Conservation (phyloP, 2,888 invertebrate genomes). For the Mesorhabditis belari region DNA sequence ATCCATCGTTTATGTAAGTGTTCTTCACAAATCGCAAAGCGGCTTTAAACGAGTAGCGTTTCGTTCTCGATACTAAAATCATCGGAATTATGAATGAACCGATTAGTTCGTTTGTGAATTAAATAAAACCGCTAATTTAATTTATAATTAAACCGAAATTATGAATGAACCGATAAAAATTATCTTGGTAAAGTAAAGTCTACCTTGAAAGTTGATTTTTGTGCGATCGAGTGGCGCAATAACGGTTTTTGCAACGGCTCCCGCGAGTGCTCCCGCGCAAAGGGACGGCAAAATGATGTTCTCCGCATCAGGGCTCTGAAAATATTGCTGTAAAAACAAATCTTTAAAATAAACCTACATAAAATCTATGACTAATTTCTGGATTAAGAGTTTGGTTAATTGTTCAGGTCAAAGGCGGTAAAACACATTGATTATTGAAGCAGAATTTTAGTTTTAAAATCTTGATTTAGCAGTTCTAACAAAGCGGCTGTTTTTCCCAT, state of each 20-base stretch:
- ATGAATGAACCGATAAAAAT: neutral
- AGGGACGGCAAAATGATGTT: constrained; percentile 68
- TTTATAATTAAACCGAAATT: constrained; percentile 1
- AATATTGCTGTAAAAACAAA: no score
- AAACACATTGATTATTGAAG: no score
- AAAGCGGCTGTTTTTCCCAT: no score
- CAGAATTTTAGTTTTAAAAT: no score
- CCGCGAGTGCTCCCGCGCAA: constrained; percentile 83
- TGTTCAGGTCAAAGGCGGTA: no score
- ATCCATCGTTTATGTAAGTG: constrained; percentile 72
- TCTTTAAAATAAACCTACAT: no score
- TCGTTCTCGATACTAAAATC: constrained; percentile 52
- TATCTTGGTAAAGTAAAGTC: neutral
- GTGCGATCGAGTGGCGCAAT: constrained; percentile 95
- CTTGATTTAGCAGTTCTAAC: no score
- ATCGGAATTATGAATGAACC: neutral
- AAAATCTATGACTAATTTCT: no score
- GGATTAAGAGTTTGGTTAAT: no score
- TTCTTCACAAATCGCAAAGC: constrained; percentile 57
- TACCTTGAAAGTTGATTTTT: constrained; percentile 88
- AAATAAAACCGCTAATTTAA: neutral
- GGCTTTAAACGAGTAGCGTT: constrained; percentile 56
- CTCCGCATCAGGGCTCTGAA: no score
- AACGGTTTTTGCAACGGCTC: constrained; percentile 83
- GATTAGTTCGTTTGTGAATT: neutral